These are phyloP conservation scores for Microtus richardsoni DNA, from an alignment of 2,113 vertebrate species.

Conservation along the genomic window DNA sequence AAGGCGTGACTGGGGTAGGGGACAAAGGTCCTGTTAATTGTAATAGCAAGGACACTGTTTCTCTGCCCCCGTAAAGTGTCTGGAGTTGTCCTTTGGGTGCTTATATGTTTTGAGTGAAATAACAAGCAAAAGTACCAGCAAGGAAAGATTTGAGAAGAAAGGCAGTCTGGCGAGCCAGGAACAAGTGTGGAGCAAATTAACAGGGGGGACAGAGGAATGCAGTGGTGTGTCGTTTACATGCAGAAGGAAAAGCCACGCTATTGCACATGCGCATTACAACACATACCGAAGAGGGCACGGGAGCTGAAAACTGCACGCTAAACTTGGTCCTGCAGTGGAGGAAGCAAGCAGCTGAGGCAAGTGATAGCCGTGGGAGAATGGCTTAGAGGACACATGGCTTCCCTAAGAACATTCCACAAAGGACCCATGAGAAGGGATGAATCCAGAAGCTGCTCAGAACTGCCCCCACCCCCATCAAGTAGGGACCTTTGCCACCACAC, in stretches of 20 bases:
- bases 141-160: background rate
- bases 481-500: background rate
- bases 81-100: background rate
- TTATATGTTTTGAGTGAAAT: background rate
- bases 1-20: background rate
- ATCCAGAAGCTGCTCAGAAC: background rate
- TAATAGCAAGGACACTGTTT: no score
- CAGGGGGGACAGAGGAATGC: background rate
- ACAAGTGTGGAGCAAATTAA: background rate
- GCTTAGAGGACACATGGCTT: background rate
- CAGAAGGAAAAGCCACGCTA: no score
- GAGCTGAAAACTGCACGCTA: background rate
- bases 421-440: background rate
- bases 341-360: no score
- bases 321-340: background rate
- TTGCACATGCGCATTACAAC: background rate
- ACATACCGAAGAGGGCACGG: background rate
- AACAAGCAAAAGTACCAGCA: background rate
- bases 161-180: background rate
- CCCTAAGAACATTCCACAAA: background rate
- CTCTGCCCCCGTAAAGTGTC: background rate
- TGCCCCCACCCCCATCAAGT: background rate
- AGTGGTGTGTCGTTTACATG: background rate
- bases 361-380: background rate
- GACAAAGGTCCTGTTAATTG: background rate